A percentile compares a stretch with the other conserved stretches of the same genome.
Evolutionary conservation across 2,797 vertebrate genomes (phyloP).

Genomic region (Acestrorhynchus altus): DNA sequence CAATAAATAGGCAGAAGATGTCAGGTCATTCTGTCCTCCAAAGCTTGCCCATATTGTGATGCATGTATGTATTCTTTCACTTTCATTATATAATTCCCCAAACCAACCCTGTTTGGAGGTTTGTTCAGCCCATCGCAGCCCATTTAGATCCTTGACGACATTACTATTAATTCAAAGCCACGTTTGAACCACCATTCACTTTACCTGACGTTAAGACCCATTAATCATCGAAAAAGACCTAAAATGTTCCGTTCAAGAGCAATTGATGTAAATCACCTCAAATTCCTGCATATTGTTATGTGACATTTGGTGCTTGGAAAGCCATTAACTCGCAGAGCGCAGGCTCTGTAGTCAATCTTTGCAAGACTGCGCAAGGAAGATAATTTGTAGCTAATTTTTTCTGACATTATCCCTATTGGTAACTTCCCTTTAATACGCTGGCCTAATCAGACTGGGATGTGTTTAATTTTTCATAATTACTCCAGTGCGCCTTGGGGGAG

Average conservation of each 20-base stretch:
- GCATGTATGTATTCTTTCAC: constrained; percentile 29
- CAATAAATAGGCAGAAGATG: constrained; percentile 30
- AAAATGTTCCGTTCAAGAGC: constrained; percentile 46
- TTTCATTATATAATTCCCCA: constrained; percentile 31
- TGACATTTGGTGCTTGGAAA: constrained; percentile 55
- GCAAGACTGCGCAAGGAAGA: constrained; percentile 25
- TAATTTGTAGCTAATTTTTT: constrained; percentile 64
- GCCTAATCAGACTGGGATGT: constrained; percentile 71
- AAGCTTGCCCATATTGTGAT: constrained; percentile 24
- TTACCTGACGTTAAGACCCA: constrained; percentile 42
- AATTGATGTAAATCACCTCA: constrained; percentile 56
- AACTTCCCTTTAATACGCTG: constrained; percentile 58
- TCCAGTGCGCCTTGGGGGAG: constrained; percentile 56
- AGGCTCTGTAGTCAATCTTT: constrained; percentile 35
- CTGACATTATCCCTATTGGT: constrained; percentile 68
- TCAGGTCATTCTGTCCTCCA: constrained; percentile 32
- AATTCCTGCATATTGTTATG: constrained; percentile 48
- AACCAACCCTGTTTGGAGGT: constrained; percentile 64
- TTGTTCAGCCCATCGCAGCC: constrained; percentile 47
- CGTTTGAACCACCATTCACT: constrained; percentile 44
- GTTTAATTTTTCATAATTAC: constrained; percentile 74
- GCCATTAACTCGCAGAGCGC: constrained; percentile 42
- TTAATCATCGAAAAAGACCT: constrained; percentile 54
- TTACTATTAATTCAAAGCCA: constrained; percentile 55
- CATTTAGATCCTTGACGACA: constrained; percentile 50